Evolutionary conservation across 2,113 vertebrate genomes (phyloP).

Genomic region (Cyprinodon tularosa): DNA sequence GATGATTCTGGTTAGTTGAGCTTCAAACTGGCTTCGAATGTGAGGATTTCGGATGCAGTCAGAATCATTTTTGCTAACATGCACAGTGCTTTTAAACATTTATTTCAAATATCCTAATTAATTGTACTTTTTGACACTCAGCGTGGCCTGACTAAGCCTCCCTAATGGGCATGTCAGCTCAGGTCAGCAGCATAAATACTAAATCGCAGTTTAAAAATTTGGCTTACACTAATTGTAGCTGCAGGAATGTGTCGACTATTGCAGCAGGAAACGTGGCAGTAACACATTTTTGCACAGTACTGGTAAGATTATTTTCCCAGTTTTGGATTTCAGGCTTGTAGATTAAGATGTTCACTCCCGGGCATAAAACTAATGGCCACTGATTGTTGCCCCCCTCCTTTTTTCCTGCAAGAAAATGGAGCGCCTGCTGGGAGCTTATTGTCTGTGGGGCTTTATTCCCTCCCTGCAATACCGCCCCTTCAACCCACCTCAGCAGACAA

Average conservation of each 20-base stretch:
- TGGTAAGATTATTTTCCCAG: slow-evolving; percentile 61
- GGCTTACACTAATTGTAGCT: slow-evolving; percentile 60
- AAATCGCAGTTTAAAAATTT: slow-evolving; percentile 51
- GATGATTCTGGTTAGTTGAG: slow-evolving; percentile 80
- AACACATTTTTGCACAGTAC: slow-evolving; percentile 48
- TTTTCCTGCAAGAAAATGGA: slow-evolving; percentile 46
- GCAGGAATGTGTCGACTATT: slow-evolving; percentile 50
- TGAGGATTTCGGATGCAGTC: not conserved
- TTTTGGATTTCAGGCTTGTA: slow-evolving; percentile 53
- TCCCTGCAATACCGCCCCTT: slow-evolving; percentile 24
- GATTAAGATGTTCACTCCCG: slow-evolving; percentile 66
- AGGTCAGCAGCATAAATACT: slow-evolving; percentile 52
- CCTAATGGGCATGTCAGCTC: slow-evolving; percentile 54
- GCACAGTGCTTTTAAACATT: slow-evolving; percentile 34
- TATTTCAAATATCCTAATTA: slow-evolving; percentile 48
- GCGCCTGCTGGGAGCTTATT: slow-evolving; percentile 57
- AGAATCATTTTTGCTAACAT: not conserved
- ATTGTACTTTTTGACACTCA: slow-evolving; percentile 37
- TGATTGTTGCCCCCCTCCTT: slow-evolving; percentile 55
- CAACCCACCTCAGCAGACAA: slow-evolving; percentile 69
- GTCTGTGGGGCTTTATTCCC: slow-evolving; percentile 35
- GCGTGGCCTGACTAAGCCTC: slow-evolving; percentile 26
- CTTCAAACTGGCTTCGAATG: not conserved
- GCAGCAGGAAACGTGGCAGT: slow-evolving; percentile 57
- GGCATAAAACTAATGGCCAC: slow-evolving; percentile 57